These are phyloP conservation scores for Xylophagus ater DNA, from an alignment of 2,888 invertebrate genomes.

Conservation along the genomic window DNA sequence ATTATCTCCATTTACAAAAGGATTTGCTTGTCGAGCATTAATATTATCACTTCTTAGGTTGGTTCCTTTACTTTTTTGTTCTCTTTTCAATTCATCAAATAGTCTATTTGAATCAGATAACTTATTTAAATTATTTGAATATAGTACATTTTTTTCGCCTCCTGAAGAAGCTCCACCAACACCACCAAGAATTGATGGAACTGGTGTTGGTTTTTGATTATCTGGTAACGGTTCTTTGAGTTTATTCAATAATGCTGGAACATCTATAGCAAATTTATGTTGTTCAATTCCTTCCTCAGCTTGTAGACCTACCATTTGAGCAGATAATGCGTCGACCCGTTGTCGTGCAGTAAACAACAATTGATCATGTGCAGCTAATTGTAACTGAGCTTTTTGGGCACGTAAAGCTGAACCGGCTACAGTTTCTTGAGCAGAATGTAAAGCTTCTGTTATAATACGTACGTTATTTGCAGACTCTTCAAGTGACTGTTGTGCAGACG, in stretches of 20 bases:
- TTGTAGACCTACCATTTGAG: constrained; percentile 36
- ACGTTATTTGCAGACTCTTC: constrained; percentile 37
- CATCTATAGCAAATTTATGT: constrained; percentile 27
- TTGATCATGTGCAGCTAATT: constrained; percentile 38
- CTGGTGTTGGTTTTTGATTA: constrained; percentile 28
- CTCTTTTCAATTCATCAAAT: not conserved
- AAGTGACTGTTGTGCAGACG: constrained; percentile 29
- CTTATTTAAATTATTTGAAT: not conserved
- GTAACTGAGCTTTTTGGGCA: constrained; percentile 37
- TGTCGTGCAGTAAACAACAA: constrained; percentile 37
- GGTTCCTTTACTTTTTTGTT: not conserved
- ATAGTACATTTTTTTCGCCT: not conserved
- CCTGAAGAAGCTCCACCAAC: not conserved
- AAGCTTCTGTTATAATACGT: constrained; percentile 30
- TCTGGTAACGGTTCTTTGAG: constrained; percentile 28
- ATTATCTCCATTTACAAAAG: not conserved
- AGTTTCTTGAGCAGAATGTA: constrained; percentile 36
- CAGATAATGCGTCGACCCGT: constrained; percentile 36
- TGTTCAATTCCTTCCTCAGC: constrained; percentile 33
- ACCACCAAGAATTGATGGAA: constrained; percentile 25
- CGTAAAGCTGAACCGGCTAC: constrained; percentile 36
- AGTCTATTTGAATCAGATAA: constrained; percentile 1
- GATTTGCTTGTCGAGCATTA: not conserved
- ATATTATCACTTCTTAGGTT: constrained; percentile 5
- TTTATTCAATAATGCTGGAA: constrained; percentile 27